A percentile compares a stretch with the other conserved stretches of the same genome.
Evolutionary conservation across 2,888 invertebrate species (phyloP).

Genomic region (Rugalucina vietnamica): DNA sequence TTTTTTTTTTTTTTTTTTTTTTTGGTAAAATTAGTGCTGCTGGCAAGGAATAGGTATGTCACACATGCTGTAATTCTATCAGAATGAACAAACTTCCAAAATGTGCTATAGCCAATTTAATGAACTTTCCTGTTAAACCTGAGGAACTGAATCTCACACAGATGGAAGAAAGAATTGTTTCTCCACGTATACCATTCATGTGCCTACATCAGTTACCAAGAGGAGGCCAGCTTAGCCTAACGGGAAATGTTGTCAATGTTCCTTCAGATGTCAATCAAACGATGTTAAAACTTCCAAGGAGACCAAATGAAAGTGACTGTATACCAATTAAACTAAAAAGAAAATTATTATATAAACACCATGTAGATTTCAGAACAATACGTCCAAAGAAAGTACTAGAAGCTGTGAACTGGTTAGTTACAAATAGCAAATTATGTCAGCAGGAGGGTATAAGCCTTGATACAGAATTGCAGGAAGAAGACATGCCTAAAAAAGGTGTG

Average conservation of each 20-base stretch:
- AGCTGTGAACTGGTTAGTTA: neutral
- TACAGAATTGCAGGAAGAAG: neutral
- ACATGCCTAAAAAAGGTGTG: too few species aligned
- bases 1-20: neutral
- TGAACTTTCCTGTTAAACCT: conserved; percentile 2
- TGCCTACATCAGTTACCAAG: neutral
- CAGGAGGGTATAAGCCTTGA: neutral
- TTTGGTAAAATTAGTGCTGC: neutral
- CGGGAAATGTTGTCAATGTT: neutral
- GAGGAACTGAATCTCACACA: neutral
- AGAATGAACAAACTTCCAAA: conserved; percentile 3
- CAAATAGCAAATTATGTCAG: neutral
- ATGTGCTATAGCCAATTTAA: neutral
- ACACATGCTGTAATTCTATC: neutral
- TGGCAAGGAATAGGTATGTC: conserved; percentile 26
- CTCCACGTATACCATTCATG: neutral
- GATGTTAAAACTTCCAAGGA: neutral
- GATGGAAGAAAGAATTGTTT: neutral
- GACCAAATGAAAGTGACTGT: neutral
- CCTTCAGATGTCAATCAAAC: neutral
- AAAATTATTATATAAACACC: neutral
- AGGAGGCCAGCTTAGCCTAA: neutral
- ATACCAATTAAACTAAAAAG: neutral
- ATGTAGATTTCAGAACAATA: neutral
- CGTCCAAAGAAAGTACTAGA: neutral